phyloP scores from a whole-genome alignment of 2,797 vertebrate genomes.

The Vespertilio murinus region DNA sequence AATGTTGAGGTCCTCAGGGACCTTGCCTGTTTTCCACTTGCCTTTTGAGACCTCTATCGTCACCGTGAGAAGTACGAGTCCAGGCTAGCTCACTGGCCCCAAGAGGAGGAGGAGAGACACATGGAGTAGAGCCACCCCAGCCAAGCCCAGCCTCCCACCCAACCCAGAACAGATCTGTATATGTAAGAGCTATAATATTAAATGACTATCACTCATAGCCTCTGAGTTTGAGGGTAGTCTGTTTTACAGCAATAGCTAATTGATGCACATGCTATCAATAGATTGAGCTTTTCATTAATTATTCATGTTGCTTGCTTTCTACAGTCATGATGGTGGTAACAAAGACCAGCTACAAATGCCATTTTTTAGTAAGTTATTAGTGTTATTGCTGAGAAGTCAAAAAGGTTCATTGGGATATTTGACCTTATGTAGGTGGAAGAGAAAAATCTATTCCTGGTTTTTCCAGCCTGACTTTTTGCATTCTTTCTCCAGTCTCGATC shows the following conservation, averaged over 20 bases:
- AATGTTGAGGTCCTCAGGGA: background rate
- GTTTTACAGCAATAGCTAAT: background rate
- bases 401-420: background rate
- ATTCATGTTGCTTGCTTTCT: background rate
- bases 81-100: background rate
- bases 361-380: conserved; percentile 10
- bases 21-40: background rate
- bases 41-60: background rate
- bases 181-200: background rate
- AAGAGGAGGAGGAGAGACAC: background rate
- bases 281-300: background rate
- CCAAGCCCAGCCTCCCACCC: background rate
- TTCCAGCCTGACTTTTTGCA: background rate
- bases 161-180: background rate
- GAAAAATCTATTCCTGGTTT: background rate
- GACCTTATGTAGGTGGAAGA: background rate
- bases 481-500: background rate
- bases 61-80: background rate
- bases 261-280: background rate
- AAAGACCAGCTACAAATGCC: background rate
- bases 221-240: background rate
- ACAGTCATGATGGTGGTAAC: background rate
- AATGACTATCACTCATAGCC: background rate
- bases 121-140: background rate
- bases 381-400: background rate